These are phyloP conservation scores for Drosophila obscura DNA, from an alignment of 1,140 invertebrate species.

Conservation along the genomic window DNA sequence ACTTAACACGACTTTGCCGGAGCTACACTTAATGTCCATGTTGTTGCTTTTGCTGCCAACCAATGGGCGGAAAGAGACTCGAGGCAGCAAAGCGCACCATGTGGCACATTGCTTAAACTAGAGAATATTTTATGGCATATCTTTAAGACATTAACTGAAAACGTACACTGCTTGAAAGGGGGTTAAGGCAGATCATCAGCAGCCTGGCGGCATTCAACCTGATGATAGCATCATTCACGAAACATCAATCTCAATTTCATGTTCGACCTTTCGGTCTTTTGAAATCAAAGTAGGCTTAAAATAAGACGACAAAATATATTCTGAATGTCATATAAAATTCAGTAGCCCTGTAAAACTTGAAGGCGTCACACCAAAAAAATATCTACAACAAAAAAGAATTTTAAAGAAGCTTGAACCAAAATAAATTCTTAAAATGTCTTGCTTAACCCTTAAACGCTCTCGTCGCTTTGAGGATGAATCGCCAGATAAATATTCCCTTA, in stretches of 20 bases:
- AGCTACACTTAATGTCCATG: conserved; percentile 22
- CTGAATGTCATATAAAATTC: not conserved
- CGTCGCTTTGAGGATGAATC: not conserved
- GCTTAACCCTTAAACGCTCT: conserved; percentile 2
- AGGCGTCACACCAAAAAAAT: conserved; percentile 4
- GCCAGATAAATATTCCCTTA: not conserved
- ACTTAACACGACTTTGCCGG: conserved; percentile 59
- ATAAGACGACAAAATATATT: not conserved
- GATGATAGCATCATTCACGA: too few relatives aligned
- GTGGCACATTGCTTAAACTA: conserved; percentile 17
- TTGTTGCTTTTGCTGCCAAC: conserved; percentile 45
- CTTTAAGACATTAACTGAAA: too few relatives aligned
- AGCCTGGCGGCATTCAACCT: too few relatives aligned
- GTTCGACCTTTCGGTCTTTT: too few relatives aligned
- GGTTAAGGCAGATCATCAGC: too few relatives aligned
- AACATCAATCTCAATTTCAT: too few relatives aligned
- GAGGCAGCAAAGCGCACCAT: conserved; percentile 5
- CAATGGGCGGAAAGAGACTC: conserved; percentile 14
- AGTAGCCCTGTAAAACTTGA: not conserved
- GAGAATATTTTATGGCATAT: conserved; percentile 4
- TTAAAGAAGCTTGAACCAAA: too few relatives aligned
- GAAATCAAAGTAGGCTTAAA: not conserved
- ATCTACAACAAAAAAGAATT: not conserved
- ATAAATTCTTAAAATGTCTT: not conserved
- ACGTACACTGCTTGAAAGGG: too few relatives aligned